A percentile compares a stretch with the other conserved stretches of the same genome.
These are phyloP conservation scores for Anas georgica DNA, from an alignment of 2,797 vertebrate genomes.

Conservation along the genomic window DNA sequence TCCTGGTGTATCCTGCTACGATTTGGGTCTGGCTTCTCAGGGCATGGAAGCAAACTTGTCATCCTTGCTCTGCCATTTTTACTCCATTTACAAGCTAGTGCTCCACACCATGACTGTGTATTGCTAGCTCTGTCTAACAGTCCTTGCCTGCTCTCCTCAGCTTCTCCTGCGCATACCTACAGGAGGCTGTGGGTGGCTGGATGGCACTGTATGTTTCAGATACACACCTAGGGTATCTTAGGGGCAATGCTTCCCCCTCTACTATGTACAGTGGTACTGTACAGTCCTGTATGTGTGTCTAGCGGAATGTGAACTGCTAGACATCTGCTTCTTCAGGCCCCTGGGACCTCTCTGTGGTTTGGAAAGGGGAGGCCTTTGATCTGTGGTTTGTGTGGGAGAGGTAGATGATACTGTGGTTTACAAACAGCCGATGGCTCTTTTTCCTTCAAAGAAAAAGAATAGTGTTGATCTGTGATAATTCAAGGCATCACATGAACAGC, in stretches of 20 bases:
- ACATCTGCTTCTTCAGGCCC: neutral
- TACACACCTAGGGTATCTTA: neutral
- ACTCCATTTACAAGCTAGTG: neutral
- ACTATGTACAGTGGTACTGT: neutral
- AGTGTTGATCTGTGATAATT: neutral
- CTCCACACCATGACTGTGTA: fast-evolving
- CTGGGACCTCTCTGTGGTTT: conserved; percentile 40
- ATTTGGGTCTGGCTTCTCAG: neutral
- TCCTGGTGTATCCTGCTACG: neutral
- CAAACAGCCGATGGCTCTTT: neutral
- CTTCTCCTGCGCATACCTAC: neutral
- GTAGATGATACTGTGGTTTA: conserved; percentile 47
- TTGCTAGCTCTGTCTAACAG: neutral
- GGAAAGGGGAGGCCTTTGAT: conserved; percentile 36
- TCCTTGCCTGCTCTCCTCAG: neutral
- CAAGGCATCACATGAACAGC: neutral
- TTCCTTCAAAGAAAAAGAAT: neutral
- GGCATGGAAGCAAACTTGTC: neutral
- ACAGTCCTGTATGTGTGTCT: neutral
- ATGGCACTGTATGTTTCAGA: neutral
- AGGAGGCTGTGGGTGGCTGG: neutral
- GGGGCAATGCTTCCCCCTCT: neutral
- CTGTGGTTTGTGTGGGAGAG: conserved; percentile 59
- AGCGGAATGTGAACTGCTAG: neutral
- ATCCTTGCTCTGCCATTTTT: neutral